Conservation (phyloP, 1,140 invertebrate species). For the Caerostris extrusa region DNA sequence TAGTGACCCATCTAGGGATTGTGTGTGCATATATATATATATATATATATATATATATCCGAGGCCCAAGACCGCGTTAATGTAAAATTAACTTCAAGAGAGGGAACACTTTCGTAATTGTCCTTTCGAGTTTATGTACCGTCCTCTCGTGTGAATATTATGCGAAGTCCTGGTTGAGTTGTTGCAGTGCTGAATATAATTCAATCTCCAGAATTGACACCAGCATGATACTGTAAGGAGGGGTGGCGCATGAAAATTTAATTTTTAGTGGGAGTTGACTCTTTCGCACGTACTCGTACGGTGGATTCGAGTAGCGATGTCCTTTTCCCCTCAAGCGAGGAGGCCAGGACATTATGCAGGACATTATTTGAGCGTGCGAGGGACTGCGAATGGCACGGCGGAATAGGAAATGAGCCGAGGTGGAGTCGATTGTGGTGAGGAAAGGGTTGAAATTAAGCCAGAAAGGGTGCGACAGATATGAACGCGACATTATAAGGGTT, state of each 20-base stretch:
- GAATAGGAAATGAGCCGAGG: background rate
- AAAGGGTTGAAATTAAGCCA: too few relatives aligned
- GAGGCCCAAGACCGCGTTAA: background rate
- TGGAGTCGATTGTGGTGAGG: too few relatives aligned
- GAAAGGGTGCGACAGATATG: too few relatives aligned
- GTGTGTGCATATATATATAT: background rate
- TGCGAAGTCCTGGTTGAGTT: background rate
- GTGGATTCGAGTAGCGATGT: background rate
- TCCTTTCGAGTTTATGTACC: slow-evolving; percentile 7
- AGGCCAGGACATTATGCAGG: background rate
- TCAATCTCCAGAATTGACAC: slow-evolving; percentile 18
- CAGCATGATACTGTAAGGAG: background rate
- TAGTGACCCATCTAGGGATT: background rate
- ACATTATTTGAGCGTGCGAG: background rate
- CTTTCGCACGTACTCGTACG: background rate
- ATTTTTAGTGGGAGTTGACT: background rate
- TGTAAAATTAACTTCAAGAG: too few relatives aligned
- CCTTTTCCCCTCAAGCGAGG: background rate
- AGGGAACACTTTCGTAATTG: slow-evolving; percentile 43
- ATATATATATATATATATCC: too few relatives aligned
- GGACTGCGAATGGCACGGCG: background rate
- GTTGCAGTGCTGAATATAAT: slow-evolving; percentile 13
- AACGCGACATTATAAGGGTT: too few relatives aligned
- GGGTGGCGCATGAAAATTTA: background rate
- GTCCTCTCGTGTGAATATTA: slow-evolving; percentile 6